These are phyloP conservation scores for Eupithecia insigniata DNA, from an alignment of 2,888 invertebrate genomes.

Conservation along the genomic window DNA sequence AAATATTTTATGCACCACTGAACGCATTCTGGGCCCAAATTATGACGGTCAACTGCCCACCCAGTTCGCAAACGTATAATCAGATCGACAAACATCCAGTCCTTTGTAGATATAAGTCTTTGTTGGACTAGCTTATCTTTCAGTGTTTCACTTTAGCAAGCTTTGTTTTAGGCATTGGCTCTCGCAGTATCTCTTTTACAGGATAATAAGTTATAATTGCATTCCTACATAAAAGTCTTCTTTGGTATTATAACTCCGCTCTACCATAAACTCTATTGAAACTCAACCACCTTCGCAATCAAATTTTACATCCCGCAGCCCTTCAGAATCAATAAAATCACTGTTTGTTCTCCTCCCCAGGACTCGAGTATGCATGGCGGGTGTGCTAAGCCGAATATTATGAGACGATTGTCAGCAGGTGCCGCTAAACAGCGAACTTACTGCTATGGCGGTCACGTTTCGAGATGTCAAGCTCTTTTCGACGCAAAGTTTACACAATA, in stretches of 20 bases:
- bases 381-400: conserved; percentile 84
- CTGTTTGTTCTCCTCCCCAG: conserved; percentile 44
- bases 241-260: neutral
- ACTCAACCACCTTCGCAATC: conserved; percentile 27
- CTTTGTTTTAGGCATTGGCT: neutral
- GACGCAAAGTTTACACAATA: conserved; percentile 38
- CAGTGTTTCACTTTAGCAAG: conserved; percentile 19
- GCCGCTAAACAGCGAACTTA: conserved; percentile 79
- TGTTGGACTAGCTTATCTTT: conserved; percentile 51
- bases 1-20: conserved; percentile 83
- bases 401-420: conserved; percentile 82
- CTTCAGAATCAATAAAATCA: conserved; percentile 45
- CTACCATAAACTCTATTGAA: conserved; percentile 38
- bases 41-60: conserved; percentile 83
- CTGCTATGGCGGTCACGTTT: conserved; percentile 62
- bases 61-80: conserved; percentile 68
- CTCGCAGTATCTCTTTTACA: neutral
- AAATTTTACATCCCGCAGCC: conserved; percentile 33
- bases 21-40: conserved; percentile 73
- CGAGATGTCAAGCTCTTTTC: conserved; percentile 35
- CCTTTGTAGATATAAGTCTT: conserved; percentile 71
- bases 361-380: conserved; percentile 48
- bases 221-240: neutral
- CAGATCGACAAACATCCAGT: conserved; percentile 78
- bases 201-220: neutral